Evolutionary conservation across 2,888 invertebrate genomes (phyloP), one percentile per base, ranked within the genome.

Genomic region (Atethmia centrago): DNA sequence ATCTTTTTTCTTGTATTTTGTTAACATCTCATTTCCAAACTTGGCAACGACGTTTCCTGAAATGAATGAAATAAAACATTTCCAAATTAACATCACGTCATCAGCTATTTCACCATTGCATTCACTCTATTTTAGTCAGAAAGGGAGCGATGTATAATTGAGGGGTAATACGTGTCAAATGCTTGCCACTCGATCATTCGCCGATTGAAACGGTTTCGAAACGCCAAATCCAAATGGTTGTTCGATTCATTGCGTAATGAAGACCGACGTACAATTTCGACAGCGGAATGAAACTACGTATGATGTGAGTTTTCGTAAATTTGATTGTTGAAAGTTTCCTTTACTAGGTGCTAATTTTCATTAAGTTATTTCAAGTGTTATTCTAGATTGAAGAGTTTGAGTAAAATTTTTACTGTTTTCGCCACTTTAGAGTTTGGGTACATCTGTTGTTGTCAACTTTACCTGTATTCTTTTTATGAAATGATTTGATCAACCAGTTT

Each of bases 101-200:
- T 49, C 16, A 77, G 45, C 21, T 28, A 31, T 19, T 67, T 28
- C 14, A 31, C 16, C 5, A 61, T 61, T 75, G 25, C 12, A 72
- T 53, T 73, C 2, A 14, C 28, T 69, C 28, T 28, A 67, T 64
- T 61, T 61, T 31, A 67, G n/a, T 56, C 25, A 55, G 53, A 55
- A 74, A 65, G 74, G 47, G 70, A 25, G 31, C 68, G 65, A 56
- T 71, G 53, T 71, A 67, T 67, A 75, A 80, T 69, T 80, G 68
- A 71, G 69, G 76, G 76, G 80, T 75, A 82, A 82, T 84, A 84
- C 65, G 76, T 84, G 84, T 80, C 84, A 82, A 82, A 66, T 25
- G 80, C 31, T 71, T 74, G 63, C 80, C 71, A 76, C 81, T 82
- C 84, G 62, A 82, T 82, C 81, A 82, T 76, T 58, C 59, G 40